Base-by-base conservation (phyloP, 2,888 invertebrate genomes). In the Catocala sponsa region DNA sequence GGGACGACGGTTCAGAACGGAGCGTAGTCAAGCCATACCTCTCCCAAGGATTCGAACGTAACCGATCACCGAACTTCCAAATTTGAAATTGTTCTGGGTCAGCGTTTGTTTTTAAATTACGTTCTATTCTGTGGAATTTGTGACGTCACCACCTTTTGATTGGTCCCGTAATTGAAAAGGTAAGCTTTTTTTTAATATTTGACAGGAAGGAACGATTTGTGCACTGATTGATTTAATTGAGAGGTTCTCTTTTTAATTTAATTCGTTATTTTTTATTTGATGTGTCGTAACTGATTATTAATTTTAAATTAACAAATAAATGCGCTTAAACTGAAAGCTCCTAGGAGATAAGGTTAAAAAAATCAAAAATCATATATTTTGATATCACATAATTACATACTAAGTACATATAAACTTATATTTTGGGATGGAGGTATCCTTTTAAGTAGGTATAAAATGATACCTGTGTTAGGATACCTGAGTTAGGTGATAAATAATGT, bases 1-100 rank as follows among this genome's bases (percentile, higher is more conserved):
- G 81, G 65, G 48, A 63, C 55, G 69, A 60, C 62, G 61, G 64
- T 48, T 58, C 70, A 65, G 67, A 46, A 63, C 63, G 62, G 52
- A 65, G 64, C 82, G 82, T 82, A 90, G 89, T 90, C 80, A 82
- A 78, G 70, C 69, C 54, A 72, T 74, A 76, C 81, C 81, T 76
- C 70, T 76, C 70, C 73, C 59, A 55, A 73, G 77, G 72, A 75
- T 68, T 65, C 72, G 71, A 81, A 73, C 75, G 69, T 63, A 73
- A 70, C 59, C 61, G 51, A 59, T 38, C 25, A 69, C 63, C 50
- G 55, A 55, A 65, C 59, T 74, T 69, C 55, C 59, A 68, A 56
- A 69, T 69, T 71, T 59, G 68, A 64, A 62, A 51, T 52, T 56
- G 48, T 47, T 65, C 57, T 55, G 38, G 53, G 25, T 42, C 53